phyloP scores from a whole-genome alignment of 2,113 vertebrate species.

The Zingel zingel region DNA sequence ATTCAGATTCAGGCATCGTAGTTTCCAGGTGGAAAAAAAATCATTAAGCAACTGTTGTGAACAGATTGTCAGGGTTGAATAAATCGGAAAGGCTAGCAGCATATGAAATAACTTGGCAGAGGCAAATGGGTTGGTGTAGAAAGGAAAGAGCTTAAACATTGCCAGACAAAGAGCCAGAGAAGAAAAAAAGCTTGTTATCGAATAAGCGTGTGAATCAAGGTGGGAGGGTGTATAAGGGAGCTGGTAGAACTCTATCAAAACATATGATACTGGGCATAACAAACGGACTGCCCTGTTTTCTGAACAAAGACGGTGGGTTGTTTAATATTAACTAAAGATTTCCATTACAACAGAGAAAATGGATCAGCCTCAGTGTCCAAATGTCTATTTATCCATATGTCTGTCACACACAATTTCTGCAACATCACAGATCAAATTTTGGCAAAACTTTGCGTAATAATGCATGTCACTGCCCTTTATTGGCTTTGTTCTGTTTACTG shows the following conservation, averaged over 20 bases:
- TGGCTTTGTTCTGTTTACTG: neutral
- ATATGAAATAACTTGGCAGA: conserved; percentile 71
- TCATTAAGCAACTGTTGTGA: conserved; percentile 67
- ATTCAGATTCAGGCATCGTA: conserved; percentile 46
- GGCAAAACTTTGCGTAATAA: neutral
- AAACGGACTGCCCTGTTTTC: neutral
- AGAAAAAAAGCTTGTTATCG: conserved; percentile 49
- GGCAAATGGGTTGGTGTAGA: conserved; percentile 38
- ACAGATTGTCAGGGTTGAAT: conserved; percentile 75
- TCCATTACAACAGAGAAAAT: neutral
- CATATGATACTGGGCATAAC: conserved; percentile 21
- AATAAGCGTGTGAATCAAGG: conserved; percentile 46
- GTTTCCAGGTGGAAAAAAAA: conserved; percentile 61
- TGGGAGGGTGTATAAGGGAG: conserved; percentile 30
- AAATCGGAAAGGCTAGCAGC: conserved; percentile 64
- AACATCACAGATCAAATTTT: neutral
- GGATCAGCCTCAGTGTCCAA: neutral
- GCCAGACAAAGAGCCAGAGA: conserved; percentile 58
- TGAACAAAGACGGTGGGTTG: neutral
- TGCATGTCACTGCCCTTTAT: neutral
- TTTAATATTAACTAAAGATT: neutral
- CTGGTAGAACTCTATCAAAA: conserved; percentile 19
- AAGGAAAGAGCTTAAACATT: conserved; percentile 61
- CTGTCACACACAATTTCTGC: neutral
- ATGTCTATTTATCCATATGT: neutral